phyloP scores from a whole-genome alignment of 2,888 invertebrate species.

The Lamellibrachia satsuma region DNA sequence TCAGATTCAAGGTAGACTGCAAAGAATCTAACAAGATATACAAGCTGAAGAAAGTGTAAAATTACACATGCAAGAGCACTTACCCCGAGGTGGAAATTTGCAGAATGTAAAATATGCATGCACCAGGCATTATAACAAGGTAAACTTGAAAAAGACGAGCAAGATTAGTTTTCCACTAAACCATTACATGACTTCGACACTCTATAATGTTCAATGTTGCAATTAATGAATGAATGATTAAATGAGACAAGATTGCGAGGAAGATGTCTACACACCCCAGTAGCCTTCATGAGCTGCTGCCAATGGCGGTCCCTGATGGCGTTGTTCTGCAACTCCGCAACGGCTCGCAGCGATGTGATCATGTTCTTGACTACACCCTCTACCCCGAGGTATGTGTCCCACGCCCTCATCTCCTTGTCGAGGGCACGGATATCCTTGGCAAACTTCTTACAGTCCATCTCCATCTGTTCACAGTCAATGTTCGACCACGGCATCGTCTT shows the following conservation, averaged over 20 bases:
- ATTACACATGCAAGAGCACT: neutral
- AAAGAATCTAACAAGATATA: neutral
- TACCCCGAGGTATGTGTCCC: constrained; percentile 89
- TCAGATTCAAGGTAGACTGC: neutral
- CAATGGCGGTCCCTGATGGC: constrained; percentile 96
- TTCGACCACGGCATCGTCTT: constrained; percentile 96
- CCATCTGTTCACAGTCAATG: constrained; percentile 98
- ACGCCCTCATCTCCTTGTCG: constrained; percentile 94
- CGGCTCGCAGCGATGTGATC: constrained; percentile 91
- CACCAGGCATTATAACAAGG: neutral
- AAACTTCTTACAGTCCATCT: constrained; percentile 97
- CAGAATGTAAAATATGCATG: neutral
- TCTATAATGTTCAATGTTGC: neutral
- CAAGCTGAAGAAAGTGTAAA: neutral
- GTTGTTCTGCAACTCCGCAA: constrained; percentile 94
- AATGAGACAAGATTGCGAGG: neutral
- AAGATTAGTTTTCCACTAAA: neutral
- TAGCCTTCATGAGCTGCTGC: constrained; percentile 95
- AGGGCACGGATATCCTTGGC: constrained; percentile 78
- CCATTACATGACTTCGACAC: neutral
- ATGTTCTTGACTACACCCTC: constrained; percentile 96
- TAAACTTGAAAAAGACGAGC: neutral
- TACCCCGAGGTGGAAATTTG: neutral
- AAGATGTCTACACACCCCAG: constrained; percentile 72
- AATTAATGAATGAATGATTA: neutral